Percentiles rank a stretch among this genome's conserved stretches.
Conservation (phyloP, 2,113 vertebrate genomes). For the Chloebia gouldiae region DNA sequence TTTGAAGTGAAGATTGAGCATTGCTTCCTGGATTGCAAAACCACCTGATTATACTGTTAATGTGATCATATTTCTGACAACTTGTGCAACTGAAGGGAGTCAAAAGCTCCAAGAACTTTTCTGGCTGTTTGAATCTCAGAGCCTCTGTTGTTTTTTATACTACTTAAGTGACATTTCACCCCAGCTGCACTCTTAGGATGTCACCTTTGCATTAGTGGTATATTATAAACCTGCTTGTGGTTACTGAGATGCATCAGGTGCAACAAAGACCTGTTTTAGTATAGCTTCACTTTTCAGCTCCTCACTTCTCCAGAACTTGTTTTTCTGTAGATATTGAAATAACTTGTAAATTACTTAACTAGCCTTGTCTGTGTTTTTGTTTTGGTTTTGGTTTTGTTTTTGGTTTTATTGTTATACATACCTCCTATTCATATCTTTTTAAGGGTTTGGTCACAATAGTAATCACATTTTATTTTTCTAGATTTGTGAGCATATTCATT, state of each 20-base stretch:
- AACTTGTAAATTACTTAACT: not conserved
- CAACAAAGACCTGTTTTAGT: not conserved
- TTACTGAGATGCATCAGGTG: not conserved
- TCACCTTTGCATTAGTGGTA: not conserved
- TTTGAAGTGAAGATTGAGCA: not conserved
- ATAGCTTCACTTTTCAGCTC: not conserved
- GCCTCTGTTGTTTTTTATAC: not conserved
- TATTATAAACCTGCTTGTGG: not conserved
- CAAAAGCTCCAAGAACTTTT: not conserved
- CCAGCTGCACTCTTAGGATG: not conserved
- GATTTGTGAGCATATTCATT: not conserved
- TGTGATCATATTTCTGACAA: not conserved
- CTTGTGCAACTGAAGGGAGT: not conserved
- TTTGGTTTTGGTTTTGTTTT: no score
- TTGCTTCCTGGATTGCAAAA: not conserved
- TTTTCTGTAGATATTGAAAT: slow-evolving; percentile 16
- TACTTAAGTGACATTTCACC: not conserved
- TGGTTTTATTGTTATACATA: accelerated
- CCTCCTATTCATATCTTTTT: not conserved
- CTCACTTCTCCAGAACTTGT: not conserved
- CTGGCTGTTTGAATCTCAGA: not conserved
- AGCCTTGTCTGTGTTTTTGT: not conserved
- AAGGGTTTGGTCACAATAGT: not conserved
- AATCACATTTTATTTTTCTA: not conserved
- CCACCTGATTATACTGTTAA: no score